Percentiles rank a stretch among this genome's conserved stretches.
Conservation (phyloP, 2,888 invertebrate species). For the Epinotia nisella region DNA sequence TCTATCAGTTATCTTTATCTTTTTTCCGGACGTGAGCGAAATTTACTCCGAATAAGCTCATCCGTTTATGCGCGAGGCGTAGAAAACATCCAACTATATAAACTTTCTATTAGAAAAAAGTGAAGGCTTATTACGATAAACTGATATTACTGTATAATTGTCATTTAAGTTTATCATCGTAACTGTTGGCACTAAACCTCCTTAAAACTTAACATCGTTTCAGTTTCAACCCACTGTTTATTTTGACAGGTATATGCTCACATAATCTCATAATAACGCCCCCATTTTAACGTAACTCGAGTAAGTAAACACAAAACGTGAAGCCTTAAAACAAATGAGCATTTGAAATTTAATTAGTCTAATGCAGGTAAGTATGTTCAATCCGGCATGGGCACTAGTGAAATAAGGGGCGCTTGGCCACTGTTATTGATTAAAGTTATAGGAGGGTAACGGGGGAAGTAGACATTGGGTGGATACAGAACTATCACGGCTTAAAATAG, state of each 20-base stretch:
- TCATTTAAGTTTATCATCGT: no score
- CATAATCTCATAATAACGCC: slow-evolving; percentile 42
- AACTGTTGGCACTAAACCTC: no score
- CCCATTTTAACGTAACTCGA: slow-evolving; percentile 21
- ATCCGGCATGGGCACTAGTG: slow-evolving; percentile 57
- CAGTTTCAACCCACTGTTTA: slow-evolving; percentile 11
- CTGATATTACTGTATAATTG: neutral
- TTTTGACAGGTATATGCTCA: slow-evolving; percentile 27
- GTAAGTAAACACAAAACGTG: slow-evolving; percentile 47
- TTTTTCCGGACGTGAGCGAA: no score
- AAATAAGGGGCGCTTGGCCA: slow-evolving; percentile 23
- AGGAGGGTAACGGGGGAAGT: slow-evolving; percentile 4
- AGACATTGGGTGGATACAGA: neutral
- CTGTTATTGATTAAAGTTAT: slow-evolving; percentile 45
- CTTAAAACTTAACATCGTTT: neutral
- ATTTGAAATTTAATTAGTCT: slow-evolving; percentile 72
- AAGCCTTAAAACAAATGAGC: slow-evolving; percentile 57
- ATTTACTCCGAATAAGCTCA: no score
- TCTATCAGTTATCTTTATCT: no score
- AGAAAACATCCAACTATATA: no score
- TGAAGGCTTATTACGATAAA: no score
- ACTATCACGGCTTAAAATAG: neutral
- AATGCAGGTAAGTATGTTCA: slow-evolving; percentile 61
- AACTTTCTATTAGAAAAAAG: no score
- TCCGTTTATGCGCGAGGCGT: no score